Conservation (phyloP, 2,797 vertebrate genomes). For the Sciaenops ocellatus region DNA sequence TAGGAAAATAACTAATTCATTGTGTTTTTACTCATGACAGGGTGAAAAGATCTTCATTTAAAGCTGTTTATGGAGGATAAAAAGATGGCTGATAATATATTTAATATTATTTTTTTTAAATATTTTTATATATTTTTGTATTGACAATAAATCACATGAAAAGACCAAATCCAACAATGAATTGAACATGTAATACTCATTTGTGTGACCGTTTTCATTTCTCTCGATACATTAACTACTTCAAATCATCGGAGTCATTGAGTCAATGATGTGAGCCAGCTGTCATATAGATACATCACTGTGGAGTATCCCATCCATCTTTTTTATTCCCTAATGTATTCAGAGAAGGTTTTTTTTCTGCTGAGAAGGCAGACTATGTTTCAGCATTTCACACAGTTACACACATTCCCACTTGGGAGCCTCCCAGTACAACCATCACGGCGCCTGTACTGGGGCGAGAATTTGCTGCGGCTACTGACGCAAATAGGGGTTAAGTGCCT, state of each 20-base stretch:
- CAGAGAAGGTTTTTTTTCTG: constrained; percentile 29
- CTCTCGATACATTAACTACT: constrained; percentile 5
- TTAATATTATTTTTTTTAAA: too few species aligned
- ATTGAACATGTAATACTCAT: too few species aligned
- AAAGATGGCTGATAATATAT: neutral
- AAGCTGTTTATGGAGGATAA: neutral
- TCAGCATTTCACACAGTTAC: constrained; percentile 33
- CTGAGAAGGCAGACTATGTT: constrained; percentile 45
- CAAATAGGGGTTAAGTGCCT: constrained; percentile 37
- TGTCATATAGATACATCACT: constrained; percentile 38
- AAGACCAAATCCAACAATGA: neutral
- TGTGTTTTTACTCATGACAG: constrained; percentile 19
- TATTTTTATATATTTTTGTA: neutral
- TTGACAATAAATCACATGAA: neutral
- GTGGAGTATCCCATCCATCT: constrained; percentile 58
- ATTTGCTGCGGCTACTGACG: neutral
- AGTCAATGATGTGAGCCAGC: constrained; percentile 32
- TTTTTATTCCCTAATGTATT: constrained; percentile 33
- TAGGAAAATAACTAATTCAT: neutral
- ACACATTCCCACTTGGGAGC: constrained; percentile 25
- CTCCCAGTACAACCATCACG: constrained; percentile 34
- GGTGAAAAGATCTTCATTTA: neutral
- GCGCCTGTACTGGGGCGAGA: constrained; percentile 17
- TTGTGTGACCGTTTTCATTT: too few species aligned
- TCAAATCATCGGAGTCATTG: constrained; percentile 26